Base-by-base conservation (phyloP, 92 coral and sea anemone species). In the Hydrozoanthus gracilis region DNA sequence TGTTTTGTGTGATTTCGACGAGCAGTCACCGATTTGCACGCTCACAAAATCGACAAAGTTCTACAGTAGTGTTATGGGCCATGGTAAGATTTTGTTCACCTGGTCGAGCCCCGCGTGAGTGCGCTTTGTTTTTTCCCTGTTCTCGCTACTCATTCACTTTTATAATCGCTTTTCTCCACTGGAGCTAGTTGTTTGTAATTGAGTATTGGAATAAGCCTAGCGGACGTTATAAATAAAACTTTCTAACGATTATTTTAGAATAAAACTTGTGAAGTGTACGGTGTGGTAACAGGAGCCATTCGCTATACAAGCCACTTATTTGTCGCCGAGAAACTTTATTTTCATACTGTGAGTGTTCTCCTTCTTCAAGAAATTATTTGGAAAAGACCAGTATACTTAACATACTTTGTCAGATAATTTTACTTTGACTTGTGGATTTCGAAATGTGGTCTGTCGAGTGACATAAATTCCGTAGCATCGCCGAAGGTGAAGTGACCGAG, bases 1-100 rank as follows among this genome's bases (percentile, higher is more conserved):
- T 95, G 99, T 95, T 93, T 92, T 88, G 74, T 64, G 85, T 80
- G 98, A 92, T 97, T 94, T 88, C 91, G 88, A 88, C 90, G 91
- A 92, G 94, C 93, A 92, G 95, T 84, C 99, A 91, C 90, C 99
- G 94, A 97, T 93, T 95, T 95, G 98, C 98, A 95, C 98, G 92
- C 94, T 86, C 94, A 95, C 93, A 95, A 93, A 96, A 95, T 93
- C 98, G 89, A 87, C 93, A 89, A 94, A 86, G 83, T 47, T 75
- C 52, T 88, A 86, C 90, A 91, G 84, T 83, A 78, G 89, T 91
- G 83, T 60, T 86, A 73, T 89, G 68, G 66, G 70, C 86, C 86
- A 80, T 80, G 83, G 93, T 87, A 62, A 88, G 82, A 77, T 91
- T 87, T 91, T 90, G 86, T 91, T 64, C 93, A 91, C 91, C 93